Conservation (phyloP, 2,113 vertebrate genomes). For the Lepus timidus region DNA sequence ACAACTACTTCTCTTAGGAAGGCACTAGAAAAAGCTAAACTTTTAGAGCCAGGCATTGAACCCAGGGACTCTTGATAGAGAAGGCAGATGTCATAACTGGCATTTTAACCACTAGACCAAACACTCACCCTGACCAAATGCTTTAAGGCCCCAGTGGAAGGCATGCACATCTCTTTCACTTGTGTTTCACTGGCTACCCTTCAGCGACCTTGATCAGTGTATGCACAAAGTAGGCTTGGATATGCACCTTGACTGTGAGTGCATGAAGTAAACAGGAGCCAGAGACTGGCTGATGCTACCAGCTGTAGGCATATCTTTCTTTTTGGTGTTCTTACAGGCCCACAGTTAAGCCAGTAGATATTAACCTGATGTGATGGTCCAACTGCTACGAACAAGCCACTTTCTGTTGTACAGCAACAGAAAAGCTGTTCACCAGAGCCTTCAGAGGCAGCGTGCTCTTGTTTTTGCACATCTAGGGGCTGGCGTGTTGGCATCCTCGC, state of each 20-base stretch:
- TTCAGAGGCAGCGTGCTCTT: not conserved
- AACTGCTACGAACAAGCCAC: not conserved
- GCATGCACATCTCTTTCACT: no score
- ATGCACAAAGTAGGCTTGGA: not conserved
- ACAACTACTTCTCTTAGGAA: no score
- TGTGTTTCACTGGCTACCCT: not conserved
- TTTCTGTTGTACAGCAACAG: not conserved
- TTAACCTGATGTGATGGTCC: not conserved
- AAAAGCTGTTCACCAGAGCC: not conserved
- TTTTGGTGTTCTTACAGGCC: not conserved
- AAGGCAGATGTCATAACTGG: no score
- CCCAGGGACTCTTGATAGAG: no score
- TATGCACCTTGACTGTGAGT: not conserved
- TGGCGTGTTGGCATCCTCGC: not conserved
- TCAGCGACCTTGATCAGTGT: not conserved
- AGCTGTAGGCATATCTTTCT: no score
- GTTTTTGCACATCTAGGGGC: not conserved
- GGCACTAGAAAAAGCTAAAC: no score
- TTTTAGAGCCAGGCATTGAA: no score
- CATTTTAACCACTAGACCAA: no score
- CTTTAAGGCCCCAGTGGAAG: not conserved
- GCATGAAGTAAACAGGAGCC: not conserved
- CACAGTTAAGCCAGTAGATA: not conserved
- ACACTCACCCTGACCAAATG: no score
- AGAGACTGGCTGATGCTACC: rapidly evolving